phyloP scores from a whole-genome alignment of 2,888 invertebrate species.

The Acleris holmiana region DNA sequence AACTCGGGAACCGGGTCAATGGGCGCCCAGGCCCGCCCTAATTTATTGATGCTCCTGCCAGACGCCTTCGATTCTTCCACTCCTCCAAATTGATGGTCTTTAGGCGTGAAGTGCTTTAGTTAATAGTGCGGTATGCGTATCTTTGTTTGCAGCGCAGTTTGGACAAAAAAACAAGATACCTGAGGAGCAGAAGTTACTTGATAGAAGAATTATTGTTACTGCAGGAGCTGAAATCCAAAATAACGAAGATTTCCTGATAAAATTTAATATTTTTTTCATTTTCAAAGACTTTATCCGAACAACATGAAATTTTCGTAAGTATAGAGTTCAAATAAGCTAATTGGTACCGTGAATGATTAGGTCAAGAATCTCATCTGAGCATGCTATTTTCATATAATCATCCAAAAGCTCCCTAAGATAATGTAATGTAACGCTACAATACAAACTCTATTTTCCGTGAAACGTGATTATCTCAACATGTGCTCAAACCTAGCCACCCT shows the following conservation, averaged over 20 bases:
- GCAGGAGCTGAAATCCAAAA: no score
- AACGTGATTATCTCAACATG: constrained; percentile 51
- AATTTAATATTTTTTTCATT: no score
- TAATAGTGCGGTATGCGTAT: constrained; percentile 12
- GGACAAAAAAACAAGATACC: not conserved
- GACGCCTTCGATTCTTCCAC: constrained; percentile 26
- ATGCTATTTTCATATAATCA: constrained; percentile 17
- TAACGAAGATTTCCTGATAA: no score
- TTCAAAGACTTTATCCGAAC: no score
- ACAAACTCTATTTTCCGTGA: constrained; percentile 49
- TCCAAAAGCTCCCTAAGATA: constrained; percentile 20
- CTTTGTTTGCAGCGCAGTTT: constrained; percentile 15
- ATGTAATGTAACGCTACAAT: constrained; percentile 38
- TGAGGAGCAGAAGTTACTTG: no score
- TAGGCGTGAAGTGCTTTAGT: constrained; percentile 18
- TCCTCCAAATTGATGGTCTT: constrained; percentile 30
- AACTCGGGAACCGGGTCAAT: constrained; percentile 56
- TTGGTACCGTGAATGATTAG: not conserved
- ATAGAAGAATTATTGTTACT: no score
- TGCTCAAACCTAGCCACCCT: constrained; percentile 40
- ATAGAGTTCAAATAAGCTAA: no score
- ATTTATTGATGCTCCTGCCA: constrained; percentile 46
- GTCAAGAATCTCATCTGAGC: no score
- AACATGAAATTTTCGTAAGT: no score
- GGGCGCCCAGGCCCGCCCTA: constrained; percentile 55